A percentile compares a stretch with the other conserved stretches of the same genome.
phyloP scores from a whole-genome alignment of 2,888 invertebrate genomes.

The Ametastegia equiseti region DNA sequence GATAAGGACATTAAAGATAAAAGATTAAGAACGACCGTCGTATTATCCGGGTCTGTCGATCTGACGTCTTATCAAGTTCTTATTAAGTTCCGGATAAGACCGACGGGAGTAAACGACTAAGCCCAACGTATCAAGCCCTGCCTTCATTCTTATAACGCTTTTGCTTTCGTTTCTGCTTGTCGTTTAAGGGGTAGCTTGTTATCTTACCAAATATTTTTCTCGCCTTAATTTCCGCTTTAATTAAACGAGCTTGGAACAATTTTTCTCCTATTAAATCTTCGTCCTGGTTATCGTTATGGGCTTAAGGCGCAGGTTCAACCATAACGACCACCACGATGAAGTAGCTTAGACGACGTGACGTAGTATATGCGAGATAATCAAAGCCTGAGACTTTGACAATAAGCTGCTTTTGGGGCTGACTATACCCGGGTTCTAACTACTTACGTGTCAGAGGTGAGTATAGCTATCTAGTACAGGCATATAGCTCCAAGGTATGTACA shows the following conservation, averaged over 20 bases:
- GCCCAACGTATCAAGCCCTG: not conserved
- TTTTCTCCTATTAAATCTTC: not conserved
- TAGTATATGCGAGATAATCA: not conserved
- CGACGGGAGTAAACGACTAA: not conserved
- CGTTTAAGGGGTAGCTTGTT: not conserved
- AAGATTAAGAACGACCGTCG: conserved; percentile 25
- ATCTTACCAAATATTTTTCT: not conserved
- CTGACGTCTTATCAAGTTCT: not conserved
- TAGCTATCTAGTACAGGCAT: not conserved
- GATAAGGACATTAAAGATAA: conserved; percentile 35
- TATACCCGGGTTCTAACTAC: conserved; percentile 25
- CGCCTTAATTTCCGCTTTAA: not conserved
- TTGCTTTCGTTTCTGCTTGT: too few species aligned
- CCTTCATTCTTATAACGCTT: not conserved
- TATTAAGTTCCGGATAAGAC: not conserved
- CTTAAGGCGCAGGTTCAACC: not conserved
- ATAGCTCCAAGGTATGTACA: too few species aligned
- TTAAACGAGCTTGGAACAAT: too few species aligned
- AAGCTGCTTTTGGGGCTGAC: conserved; percentile 2
- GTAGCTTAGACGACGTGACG: too few species aligned
- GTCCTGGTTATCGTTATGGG: too few species aligned
- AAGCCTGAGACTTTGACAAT: not conserved
- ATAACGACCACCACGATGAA: not conserved
- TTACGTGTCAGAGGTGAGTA: conserved; percentile 23
- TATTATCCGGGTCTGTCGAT: conserved; percentile 18